Base-by-base conservation (phyloP, 2,888 invertebrate genomes). In the Rhopalosiphum nymphaeae region DNA sequence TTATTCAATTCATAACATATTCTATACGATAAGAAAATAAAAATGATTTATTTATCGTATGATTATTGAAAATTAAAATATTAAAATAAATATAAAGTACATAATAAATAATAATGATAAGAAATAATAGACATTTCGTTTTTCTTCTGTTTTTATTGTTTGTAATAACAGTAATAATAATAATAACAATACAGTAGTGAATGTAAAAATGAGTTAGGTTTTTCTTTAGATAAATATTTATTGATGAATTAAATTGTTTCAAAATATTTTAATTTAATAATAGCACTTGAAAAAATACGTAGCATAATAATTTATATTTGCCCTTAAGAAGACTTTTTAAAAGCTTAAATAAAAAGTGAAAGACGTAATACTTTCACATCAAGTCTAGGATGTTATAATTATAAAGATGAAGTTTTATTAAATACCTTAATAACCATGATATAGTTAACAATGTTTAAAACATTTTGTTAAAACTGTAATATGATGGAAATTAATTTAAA, bases 331-430 rank as follows among this genome's bases (percentile, higher is more conserved):
- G 42, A 85, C 84, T 91, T 91, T 91, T 84, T 29, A 29, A 84
- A 84, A 91, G 56, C 91, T 84, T 85, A 10, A 53, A 29, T 29
- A 84, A 91, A 91, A 91, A 56, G 84, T 85, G 91, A 91, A 91
- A 91, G 91, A 85, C 16, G 26, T 49, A 36, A 56, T 42, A 91
- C 91, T 91, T 91, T 91, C 91, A 85, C 91, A 91, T 91, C 42
- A 56, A 53, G 10, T 44, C 11, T 26, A n/a, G 42, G 13, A 26
- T 84, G 13, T 26, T 90, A 36, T 36, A 67, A 84, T 91, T 78
- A 91, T 36, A 78, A 42, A 84, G 36, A n/a, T 36, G 0, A 91
- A 42, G 49, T 84, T 36, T 36, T 36, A 21, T 49, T 53, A 88
- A n/a, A 25, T 16, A 29, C 13, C 5, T 86, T 78, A 42, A 86